These are phyloP conservation scores for Kradibia gibbosae DNA, from an alignment of 1,140 invertebrate genomes.

Conservation along the genomic window DNA sequence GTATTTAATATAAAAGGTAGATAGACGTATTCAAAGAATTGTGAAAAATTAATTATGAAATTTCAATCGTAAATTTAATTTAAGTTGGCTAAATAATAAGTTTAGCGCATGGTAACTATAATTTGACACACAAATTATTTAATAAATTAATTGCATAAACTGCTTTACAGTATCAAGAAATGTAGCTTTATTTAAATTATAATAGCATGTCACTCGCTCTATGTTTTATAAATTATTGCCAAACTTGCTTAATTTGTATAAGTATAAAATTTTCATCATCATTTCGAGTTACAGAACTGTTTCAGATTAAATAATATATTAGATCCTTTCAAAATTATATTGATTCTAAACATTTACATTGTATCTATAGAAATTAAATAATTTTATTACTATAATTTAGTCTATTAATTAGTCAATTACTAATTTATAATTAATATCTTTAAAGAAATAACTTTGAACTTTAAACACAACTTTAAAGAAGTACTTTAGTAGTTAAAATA, in stretches of 20 bases:
- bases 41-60: not conserved
- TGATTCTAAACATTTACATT: too few relatives aligned
- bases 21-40: too few relatives aligned
- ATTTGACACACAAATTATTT: too few relatives aligned
- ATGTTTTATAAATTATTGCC: conserved; percentile 17
- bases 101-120: not conserved
- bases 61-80: not conserved
- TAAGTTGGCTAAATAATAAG: not conserved
- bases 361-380: too few relatives aligned
- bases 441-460: too few relatives aligned
- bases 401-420: too few relatives aligned
- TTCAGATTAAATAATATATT: conserved; percentile 42
- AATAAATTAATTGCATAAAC: too few relatives aligned
- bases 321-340: not conserved
- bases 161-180: not conserved
- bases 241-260: conserved; percentile 23
- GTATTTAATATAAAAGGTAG: too few relatives aligned
- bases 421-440: too few relatives aligned
- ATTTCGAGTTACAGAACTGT: conserved; percentile 38
- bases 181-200: not conserved
- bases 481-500: too few relatives aligned
- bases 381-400: too few relatives aligned
- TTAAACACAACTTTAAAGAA: too few relatives aligned
- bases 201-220: conserved; percentile 15
- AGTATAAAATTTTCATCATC: conserved; percentile 38